Conservation (phyloP, 2,113 vertebrate genomes). For the Rhineura floridana region DNA sequence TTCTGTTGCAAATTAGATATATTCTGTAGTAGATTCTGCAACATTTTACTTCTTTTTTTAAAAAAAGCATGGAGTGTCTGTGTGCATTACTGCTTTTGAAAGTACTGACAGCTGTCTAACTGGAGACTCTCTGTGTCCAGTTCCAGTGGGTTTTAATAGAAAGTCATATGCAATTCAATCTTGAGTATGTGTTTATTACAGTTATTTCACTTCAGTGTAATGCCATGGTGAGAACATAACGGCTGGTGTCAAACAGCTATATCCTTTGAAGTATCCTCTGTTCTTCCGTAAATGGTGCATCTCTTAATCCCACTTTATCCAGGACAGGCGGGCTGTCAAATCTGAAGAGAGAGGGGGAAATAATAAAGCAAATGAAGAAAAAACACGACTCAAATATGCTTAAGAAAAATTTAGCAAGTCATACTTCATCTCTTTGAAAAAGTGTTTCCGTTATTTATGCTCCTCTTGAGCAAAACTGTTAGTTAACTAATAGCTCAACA, state of each 20-base stretch:
- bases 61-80: background rate
- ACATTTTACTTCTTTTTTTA: background rate
- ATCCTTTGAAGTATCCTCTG: conserved; percentile 4
- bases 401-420: conserved; percentile 70
- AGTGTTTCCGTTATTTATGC: conserved; percentile 46
- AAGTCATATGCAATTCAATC: background rate
- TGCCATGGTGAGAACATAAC: conserved; percentile 76
- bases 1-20: background rate
- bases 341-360: conserved; percentile 66
- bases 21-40: background rate
- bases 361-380: conserved; percentile 58
- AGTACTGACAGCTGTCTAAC: background rate
- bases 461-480: conserved; percentile 50
- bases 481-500: conserved; percentile 45
- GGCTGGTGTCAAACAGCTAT: conserved; percentile 63
- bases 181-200: background rate
- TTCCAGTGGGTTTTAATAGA: background rate
- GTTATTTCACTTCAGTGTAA: background rate
- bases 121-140: background rate
- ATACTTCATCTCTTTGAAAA: conserved; percentile 38
- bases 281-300: background rate
- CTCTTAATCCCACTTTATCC: conserved; percentile 86
- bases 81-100: background rate
- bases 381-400: conserved; percentile 71
- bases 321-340: conserved; percentile 85